These are phyloP conservation scores for Acronicta alni DNA, from an alignment of 2,888 invertebrate genomes.

Conservation along the genomic window DNA sequence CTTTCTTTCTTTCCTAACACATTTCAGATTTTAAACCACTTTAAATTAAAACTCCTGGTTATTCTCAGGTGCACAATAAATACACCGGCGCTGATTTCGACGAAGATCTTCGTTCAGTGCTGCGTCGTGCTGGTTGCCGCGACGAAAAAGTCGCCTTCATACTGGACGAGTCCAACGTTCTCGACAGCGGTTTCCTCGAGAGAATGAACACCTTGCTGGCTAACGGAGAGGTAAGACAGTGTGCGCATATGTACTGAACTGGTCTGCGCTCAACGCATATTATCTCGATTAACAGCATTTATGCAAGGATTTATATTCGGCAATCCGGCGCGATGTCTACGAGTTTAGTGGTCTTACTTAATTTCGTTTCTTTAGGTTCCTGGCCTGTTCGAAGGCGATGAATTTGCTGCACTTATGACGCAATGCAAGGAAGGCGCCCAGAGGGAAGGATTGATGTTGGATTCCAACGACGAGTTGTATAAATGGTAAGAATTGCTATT, in stretches of 20 bases:
- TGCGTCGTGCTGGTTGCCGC: conserved; percentile 96
- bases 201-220: conserved; percentile 99
- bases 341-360: not conserved
- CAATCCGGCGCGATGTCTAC: no score
- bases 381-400: conserved; percentile 98
- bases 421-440: conserved; percentile 99
- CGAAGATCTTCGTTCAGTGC: conserved; percentile 97
- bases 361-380: conserved; percentile 90
- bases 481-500: conserved; percentile 92
- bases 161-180: conserved; percentile 99
- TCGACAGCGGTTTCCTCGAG: conserved; percentile 99
- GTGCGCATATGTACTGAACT: no score
- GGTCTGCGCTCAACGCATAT: no score
- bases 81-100: conserved; percentile 99
- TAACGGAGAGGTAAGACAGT: conserved; percentile 94
- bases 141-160: conserved; percentile 99
- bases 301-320: no score
- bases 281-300: no score
- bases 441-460: conserved; percentile 99
- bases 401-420: conserved; percentile 99
- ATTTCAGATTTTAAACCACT: no score
- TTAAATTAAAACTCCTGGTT: not conserved
- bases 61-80: conserved; percentile 96
- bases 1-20: no score
- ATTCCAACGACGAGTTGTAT: conserved; percentile 99